A percentile compares a stretch with the other conserved stretches of the same genome.
Conservation (phyloP, 1,140 invertebrate species). For the Globodera rostochiensis region DNA sequence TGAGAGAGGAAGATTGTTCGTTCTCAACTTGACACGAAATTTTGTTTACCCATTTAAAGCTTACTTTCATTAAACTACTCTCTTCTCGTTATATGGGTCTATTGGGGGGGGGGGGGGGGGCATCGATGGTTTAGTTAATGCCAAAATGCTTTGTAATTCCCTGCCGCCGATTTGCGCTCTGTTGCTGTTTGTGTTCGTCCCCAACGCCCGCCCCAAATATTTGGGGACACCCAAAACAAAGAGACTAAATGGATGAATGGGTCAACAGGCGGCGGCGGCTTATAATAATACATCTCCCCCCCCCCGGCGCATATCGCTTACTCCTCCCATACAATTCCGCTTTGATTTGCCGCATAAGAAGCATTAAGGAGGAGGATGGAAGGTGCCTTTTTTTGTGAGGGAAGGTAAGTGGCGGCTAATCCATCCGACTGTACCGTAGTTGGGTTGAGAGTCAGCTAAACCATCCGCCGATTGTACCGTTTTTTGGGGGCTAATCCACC, state of each 20-base stretch:
- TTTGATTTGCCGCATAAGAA: neutral
- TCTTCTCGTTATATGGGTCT: too few species aligned
- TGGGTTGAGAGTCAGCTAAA: too few species aligned
- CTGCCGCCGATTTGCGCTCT: neutral
- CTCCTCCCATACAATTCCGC: neutral
- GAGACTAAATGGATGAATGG: neutral
- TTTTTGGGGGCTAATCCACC: too few species aligned
- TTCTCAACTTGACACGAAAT: conserved; percentile 3
- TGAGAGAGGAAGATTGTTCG: neutral
- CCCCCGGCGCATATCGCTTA: too few species aligned
- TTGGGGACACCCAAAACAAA: neutral
- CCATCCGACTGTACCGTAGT: too few species aligned
- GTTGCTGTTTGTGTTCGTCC: conserved; percentile 37
- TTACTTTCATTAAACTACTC: neutral
- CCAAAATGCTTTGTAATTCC: too few species aligned
- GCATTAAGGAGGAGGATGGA: too few species aligned
- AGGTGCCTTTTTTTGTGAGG: too few species aligned
- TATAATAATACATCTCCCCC: neutral
- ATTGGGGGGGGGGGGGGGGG: too few species aligned
- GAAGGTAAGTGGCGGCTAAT: too few species aligned
- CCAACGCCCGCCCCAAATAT: neutral
- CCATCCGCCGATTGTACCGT: too few species aligned
- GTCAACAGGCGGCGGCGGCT: neutral
- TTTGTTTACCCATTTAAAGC: conserved; percentile 1
- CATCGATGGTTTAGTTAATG: too few species aligned